A percentile compares a stretch with the other conserved stretches of the same genome.
Conservation (phyloP, 2,797 vertebrate species). For the Myripristis jacobus region DNA sequence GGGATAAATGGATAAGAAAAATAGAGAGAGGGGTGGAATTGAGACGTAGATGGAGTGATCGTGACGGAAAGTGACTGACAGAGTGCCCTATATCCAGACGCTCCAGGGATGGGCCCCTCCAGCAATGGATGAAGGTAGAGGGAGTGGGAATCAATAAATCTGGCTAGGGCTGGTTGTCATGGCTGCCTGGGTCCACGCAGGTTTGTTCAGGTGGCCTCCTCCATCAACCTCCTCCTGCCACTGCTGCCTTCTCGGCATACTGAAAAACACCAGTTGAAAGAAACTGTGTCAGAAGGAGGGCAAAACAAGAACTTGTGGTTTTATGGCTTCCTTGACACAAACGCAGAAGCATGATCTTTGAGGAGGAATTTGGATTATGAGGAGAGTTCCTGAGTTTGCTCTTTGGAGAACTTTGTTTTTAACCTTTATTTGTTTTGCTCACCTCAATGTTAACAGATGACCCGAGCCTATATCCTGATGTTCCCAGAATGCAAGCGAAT, state of each 20-base stretch:
- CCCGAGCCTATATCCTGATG: neutral
- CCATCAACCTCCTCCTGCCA: slow-evolving; percentile 68
- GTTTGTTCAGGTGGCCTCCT: slow-evolving; percentile 85
- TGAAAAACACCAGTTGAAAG: slow-evolving; percentile 56
- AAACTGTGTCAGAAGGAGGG: slow-evolving; percentile 64
- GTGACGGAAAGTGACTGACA: slow-evolving; percentile 70
- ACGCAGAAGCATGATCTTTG: slow-evolving; percentile 57
- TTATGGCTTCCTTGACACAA: slow-evolving; percentile 74
- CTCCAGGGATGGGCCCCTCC: slow-evolving; percentile 65
- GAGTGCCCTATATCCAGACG: slow-evolving; percentile 65
- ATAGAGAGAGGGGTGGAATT: slow-evolving; percentile 47
- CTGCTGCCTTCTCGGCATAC: slow-evolving; percentile 57
- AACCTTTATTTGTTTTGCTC: slow-evolving; percentile 37
- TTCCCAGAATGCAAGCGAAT: slow-evolving; percentile 7
- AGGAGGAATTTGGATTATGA: slow-evolving; percentile 50
- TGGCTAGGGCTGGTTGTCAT: slow-evolving; percentile 57
- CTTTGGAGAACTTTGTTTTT: slow-evolving; percentile 33
- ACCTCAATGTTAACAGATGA: too few species aligned
- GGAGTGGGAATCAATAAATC: slow-evolving; percentile 79
- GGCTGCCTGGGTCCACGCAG: slow-evolving; percentile 66
- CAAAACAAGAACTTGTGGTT: slow-evolving; percentile 69
- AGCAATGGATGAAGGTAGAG: slow-evolving; percentile 64
- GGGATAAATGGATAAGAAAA: slow-evolving; percentile 19
- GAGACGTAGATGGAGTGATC: slow-evolving; percentile 55
- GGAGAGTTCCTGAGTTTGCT: slow-evolving; percentile 62